phyloP scores from a whole-genome alignment of 37 sponge, comb jelly and placozoan genomes.

The Halichondria panicea region DNA sequence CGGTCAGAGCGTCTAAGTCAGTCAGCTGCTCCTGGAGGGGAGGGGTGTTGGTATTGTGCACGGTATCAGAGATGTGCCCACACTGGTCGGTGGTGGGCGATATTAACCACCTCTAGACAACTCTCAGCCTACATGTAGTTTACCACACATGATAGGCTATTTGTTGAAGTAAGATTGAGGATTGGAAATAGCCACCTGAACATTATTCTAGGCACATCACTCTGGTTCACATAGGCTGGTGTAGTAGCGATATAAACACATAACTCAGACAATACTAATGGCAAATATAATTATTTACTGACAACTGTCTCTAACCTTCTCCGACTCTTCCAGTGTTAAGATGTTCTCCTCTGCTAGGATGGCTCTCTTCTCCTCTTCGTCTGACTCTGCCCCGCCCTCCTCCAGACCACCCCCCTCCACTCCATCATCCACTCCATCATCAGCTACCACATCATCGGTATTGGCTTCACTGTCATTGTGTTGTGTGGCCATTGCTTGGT shows the following conservation, averaged over 20 bases:
- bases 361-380: constrained; percentile 70
- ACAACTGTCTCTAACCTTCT: constrained; percentile 35
- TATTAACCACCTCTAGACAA: too few relatives aligned
- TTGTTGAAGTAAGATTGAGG: neutral
- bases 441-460: neutral
- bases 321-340: constrained; percentile 48
- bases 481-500: neutral
- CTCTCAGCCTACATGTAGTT: too few relatives aligned
- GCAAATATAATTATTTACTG: too few relatives aligned
- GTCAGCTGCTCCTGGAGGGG: constrained; percentile 51
- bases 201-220: too few relatives aligned
- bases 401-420: neutral
- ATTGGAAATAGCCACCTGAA: too few relatives aligned
- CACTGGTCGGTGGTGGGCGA: too few relatives aligned
- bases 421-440: neutral
- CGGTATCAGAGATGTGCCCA: too few relatives aligned
- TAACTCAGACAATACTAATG: too few relatives aligned
- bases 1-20: constrained; percentile 75
- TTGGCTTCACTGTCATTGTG: neutral
- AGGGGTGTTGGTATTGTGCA: too few relatives aligned
- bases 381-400: constrained; percentile 24
- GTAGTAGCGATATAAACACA: too few relatives aligned
- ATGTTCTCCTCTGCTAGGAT: constrained; percentile 68
- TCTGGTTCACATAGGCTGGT: too few relatives aligned
- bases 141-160: too few relatives aligned